phyloP scores from a whole-genome alignment of 2,888 invertebrate genomes.

The Cinara cedri region DNA sequence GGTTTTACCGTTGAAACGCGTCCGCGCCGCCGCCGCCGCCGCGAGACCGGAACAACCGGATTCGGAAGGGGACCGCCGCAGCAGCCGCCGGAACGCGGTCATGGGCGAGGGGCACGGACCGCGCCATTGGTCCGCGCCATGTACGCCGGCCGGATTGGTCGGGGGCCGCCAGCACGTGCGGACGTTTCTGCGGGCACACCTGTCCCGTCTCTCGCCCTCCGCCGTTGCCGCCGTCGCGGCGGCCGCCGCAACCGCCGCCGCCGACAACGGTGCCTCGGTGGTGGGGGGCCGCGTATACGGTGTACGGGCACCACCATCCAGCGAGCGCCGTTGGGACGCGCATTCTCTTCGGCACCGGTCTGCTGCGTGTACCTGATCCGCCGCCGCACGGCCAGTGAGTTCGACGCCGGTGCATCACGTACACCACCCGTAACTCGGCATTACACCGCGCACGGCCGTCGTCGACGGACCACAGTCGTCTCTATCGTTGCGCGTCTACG shows the following conservation, averaged over 20 bases:
- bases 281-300: not conserved
- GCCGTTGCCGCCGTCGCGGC: not conserved
- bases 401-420: slow-evolving; percentile 53
- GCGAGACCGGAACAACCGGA: slow-evolving; percentile 20
- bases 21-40: not conserved
- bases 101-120: not conserved
- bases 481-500: not conserved
- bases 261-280: not conserved
- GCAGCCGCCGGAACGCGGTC: not conserved
- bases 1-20: not conserved
- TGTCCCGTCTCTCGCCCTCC: slow-evolving; percentile 22
- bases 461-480: not conserved
- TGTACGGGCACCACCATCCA: not conserved
- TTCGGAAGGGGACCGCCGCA: slow-evolving; percentile 27
- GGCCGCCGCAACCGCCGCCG: not conserved
- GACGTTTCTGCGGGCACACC: slow-evolving; percentile 24
- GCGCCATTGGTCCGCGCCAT: slow-evolving; percentile 46
- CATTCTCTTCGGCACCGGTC: slow-evolving; percentile 44
- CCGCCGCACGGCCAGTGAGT: slow-evolving; percentile 18
- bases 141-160: slow-evolving; percentile 29
- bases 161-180: slow-evolving; percentile 36
- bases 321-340: not conserved
- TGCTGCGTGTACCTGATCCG: not conserved
- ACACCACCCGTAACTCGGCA: not conserved
- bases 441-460: not conserved